Percentiles rank a stretch among this genome's conserved stretches.
Conservation (phyloP, 1,140 invertebrate genomes). For the Agrypnia vestita region DNA sequence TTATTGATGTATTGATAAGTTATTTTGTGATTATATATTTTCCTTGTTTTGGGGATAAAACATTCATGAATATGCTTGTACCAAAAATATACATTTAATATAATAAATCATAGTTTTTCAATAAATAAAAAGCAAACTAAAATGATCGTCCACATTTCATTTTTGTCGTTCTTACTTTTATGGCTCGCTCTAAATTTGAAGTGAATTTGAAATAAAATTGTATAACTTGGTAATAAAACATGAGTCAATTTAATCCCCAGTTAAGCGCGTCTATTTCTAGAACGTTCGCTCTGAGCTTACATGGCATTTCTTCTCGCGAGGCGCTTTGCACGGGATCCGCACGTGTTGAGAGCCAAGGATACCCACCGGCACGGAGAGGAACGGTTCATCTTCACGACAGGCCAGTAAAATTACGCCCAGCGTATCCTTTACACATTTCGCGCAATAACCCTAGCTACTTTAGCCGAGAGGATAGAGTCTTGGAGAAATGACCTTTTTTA, state of each 20-base stretch:
- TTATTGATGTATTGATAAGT: no score
- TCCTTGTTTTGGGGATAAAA: no score
- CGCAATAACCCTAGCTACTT: background rate
- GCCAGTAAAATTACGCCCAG: background rate
- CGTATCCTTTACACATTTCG: background rate
- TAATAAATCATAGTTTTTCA: background rate
- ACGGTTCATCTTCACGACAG: background rate
- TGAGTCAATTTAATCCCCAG: constrained; percentile 31
- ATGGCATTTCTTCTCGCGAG: background rate
- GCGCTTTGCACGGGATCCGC: background rate
- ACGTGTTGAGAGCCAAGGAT: background rate
- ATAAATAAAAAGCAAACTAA: background rate
- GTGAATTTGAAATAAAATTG: constrained; percentile 31
- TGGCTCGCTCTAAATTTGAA: background rate
- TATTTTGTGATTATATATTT: no score
- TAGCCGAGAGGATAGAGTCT: background rate
- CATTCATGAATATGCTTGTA: no score
- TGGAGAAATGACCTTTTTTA: constrained; percentile 2
- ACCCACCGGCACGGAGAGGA: background rate
- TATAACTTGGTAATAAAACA: constrained; percentile 35
- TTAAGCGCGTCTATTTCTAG: constrained; percentile 13
- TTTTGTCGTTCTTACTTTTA: background rate
- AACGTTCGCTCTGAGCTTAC: constrained; percentile 5
- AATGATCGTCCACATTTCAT: background rate
- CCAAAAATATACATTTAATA: no score